Base-by-base conservation (phyloP, 2,113 vertebrate genomes). In the Chitala chitala region DNA sequence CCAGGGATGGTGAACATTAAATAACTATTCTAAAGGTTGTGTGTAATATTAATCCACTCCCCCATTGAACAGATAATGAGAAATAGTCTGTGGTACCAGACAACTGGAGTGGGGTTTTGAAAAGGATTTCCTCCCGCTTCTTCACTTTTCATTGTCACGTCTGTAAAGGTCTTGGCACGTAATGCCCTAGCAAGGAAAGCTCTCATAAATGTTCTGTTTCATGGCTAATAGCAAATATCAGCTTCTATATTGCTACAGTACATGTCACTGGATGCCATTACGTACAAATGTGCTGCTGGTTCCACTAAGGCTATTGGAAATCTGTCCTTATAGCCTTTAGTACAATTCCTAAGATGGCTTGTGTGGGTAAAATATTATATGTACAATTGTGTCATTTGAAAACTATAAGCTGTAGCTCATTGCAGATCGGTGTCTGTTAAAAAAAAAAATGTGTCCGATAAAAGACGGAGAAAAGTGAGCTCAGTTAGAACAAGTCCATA, bases 11-110 rank as follows among this genome's bases (percentile, higher is more conserved):
- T 36, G 29, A 29, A 36, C 54, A 29, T 75, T 51, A 71, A 51
- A 58, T 71, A 29, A 73, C 38, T 73, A 73, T 75, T 50, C 29
- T 51, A 53, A 71, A 70, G 55, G 54, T 51, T 70, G 46, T 24
- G 66, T 38, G 46, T 50, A 38, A 40, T 59, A 51, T 24, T 22
- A 61, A 33, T 46, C 20, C 38, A 65, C 65, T 72, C 26, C 53
- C 26, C 50, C 15, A 26, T 15, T 55, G 38, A 68, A 56, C 54
- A 59, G 54, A 72, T 6, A 59, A 46, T 29, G 53, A 24, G 53
- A 58, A 72, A 58, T 33, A 42, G 36, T 72, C 29, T 44, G 40
- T 15, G 33, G 20, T 29, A 36, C 40, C 17, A 40, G 71, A 24
- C 33, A 44, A 42, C 29, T 69, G 33, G 20, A 44, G 70, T 29